Base-by-base conservation (phyloP, 23 tunicate species). In the Corella eumyota region DNA sequence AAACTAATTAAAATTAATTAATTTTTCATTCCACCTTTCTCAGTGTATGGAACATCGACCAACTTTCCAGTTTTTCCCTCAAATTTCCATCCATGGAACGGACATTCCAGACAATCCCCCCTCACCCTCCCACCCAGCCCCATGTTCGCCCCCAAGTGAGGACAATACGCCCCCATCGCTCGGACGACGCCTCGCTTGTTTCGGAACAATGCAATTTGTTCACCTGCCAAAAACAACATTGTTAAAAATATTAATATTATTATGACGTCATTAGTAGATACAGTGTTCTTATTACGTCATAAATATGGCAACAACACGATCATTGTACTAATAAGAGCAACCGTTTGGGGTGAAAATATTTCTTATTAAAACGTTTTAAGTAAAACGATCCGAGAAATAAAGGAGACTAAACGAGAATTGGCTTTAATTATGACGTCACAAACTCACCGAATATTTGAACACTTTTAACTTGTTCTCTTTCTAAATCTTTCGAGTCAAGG, bases 71-170 rank as follows among this genome's bases (percentile, higher is more conserved):
- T 68, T 63, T 78, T 88, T 21, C 96, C 88, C 56, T 60, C 68
- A 36, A 79, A 88, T 33, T 71, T 67, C 96, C 96, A 88, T 24
- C 96, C 96, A 56, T 88, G 96, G 50, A 88, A 88, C 9, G 96
- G 96, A 61, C 96, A 88, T 59, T 78, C 77, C 34, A 88, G 34
- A 50, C 96, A 88, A 32, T 79, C 96, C 31, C 54, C 46, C 2
- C 77, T 78, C 23, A 78, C 88, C 48, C 72, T 69, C 64, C 96
- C 96, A 3, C 96, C 96, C 11, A 44, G 72, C 30, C 88, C 82
- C 77, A 88, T 63, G 38, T 88, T 75, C 1, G 96, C 96, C 13
- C 96, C 96, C 76, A 88, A 51, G 57, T 88, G 96, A 1, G 96
- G 96, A 36, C 96, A 88, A 50, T 88, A 79, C 17, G 88, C 88